Percentiles rank a stretch among this genome's conserved stretches.
These are phyloP conservation scores for Strigops habroptila DNA, from an alignment of 2,113 vertebrate genomes.

Conservation along the genomic window DNA sequence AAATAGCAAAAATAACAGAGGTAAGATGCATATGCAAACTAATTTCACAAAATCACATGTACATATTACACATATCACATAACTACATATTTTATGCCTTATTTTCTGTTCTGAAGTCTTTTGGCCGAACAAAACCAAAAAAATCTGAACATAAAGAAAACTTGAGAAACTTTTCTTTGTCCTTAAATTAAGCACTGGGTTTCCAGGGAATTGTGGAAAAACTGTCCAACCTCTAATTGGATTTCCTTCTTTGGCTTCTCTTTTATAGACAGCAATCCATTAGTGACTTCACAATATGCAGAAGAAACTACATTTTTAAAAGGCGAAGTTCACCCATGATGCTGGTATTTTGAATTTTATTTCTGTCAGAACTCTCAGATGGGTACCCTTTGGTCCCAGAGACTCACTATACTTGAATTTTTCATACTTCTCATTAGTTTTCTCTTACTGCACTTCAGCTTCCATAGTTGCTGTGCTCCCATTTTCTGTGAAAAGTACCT, in stretches of 20 bases:
- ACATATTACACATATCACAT: background rate
- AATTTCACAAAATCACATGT: background rate
- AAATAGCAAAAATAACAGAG: background rate
- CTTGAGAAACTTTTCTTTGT: background rate
- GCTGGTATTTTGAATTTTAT: background rate
- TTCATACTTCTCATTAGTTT: background rate
- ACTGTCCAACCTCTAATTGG: background rate
- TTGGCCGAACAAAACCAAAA: background rate
- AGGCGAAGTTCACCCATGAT: background rate
- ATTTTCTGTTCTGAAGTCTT: background rate
- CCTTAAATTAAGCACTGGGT: background rate
- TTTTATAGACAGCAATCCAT: background rate
- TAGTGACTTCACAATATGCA: background rate
- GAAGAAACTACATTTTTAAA: background rate
- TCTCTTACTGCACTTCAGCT: background rate
- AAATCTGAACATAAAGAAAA: background rate
- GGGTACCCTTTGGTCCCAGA: background rate
- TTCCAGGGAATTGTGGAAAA: background rate
- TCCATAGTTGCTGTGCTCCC: background rate
- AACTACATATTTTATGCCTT: background rate
- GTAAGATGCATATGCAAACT: background rate
- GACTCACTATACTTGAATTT: background rate
- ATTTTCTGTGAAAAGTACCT: background rate
- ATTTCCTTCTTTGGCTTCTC: background rate
- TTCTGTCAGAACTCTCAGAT: background rate